Conservation (phyloP, 2,113 vertebrate genomes). For the Cettia cetti region DNA sequence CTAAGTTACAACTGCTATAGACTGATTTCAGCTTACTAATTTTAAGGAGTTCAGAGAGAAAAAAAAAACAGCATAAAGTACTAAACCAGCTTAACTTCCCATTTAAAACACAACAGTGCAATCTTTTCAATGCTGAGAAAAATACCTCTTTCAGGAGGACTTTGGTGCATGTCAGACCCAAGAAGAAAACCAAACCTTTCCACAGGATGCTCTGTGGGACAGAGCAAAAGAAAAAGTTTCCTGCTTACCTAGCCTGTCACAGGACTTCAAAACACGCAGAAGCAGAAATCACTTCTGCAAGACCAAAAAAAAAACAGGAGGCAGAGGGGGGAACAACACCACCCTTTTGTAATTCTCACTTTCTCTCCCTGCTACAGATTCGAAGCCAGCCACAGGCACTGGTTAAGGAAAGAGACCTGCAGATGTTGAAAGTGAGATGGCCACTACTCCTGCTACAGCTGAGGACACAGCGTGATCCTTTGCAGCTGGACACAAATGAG, state of each 20-base stretch:
- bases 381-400: neutral
- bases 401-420: neutral
- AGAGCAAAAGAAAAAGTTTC: neutral
- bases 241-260: neutral
- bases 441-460: neutral
- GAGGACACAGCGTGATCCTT: neutral
- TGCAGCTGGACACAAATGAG: neutral
- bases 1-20: neutral
- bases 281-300: neutral
- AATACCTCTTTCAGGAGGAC: neutral
- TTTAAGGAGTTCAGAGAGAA: neutral
- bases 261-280: neutral
- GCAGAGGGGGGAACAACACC: neutral
- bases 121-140: neutral
- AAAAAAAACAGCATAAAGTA: neutral
- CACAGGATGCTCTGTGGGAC: neutral
- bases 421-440: neutral
- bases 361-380: neutral
- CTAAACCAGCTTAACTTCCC: neutral
- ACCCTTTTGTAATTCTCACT: neutral
- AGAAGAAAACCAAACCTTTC: neutral
- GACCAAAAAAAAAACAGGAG: neutral
- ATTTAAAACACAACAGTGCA: neutral
- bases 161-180: rapidly evolving
- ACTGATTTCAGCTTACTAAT: neutral